Percentiles rank a stretch among this genome's conserved stretches.
These are phyloP conservation scores for Lamprotornis superbus DNA, from an alignment of 2,113 vertebrate genomes.

Conservation along the genomic window DNA sequence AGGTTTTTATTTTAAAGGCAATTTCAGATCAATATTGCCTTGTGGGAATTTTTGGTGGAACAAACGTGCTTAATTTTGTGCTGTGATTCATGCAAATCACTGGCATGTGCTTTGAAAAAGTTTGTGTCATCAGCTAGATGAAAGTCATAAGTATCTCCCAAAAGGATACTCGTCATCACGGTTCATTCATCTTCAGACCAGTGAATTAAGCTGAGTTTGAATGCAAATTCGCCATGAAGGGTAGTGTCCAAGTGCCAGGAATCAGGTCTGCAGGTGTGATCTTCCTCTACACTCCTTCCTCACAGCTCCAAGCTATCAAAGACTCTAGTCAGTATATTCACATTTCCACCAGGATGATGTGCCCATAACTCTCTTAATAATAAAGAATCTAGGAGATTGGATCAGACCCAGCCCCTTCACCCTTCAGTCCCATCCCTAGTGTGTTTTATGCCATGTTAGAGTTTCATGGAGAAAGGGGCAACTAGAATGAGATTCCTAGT, in stretches of 20 bases:
- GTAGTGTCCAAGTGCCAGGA: neutral
- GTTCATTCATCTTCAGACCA: neutral
- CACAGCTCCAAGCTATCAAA: fast-evolving
- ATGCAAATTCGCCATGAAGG: neutral
- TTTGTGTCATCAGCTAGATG: neutral
- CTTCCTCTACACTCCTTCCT: neutral
- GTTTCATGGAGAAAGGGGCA: neutral
- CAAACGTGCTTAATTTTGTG: neutral
- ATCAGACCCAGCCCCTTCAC: neutral
- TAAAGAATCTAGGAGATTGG: neutral
- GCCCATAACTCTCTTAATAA: neutral
- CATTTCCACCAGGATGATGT: neutral
- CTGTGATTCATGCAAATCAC: neutral
- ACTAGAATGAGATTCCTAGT: neutral
- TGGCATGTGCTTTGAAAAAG: neutral
- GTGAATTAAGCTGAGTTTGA: neutral
- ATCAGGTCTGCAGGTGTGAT: neutral
- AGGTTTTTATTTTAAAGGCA: neutral
- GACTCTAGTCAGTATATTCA: neutral
- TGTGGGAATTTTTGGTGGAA: neutral
- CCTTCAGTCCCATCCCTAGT: neutral
- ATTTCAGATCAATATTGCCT: neutral
- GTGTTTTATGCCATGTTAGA: neutral
- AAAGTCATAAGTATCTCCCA: neutral
- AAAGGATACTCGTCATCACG: neutral